Evolutionary conservation across 2,797 vertebrate species (phyloP).

Genomic region (Cirrhinus mrigala): DNA sequence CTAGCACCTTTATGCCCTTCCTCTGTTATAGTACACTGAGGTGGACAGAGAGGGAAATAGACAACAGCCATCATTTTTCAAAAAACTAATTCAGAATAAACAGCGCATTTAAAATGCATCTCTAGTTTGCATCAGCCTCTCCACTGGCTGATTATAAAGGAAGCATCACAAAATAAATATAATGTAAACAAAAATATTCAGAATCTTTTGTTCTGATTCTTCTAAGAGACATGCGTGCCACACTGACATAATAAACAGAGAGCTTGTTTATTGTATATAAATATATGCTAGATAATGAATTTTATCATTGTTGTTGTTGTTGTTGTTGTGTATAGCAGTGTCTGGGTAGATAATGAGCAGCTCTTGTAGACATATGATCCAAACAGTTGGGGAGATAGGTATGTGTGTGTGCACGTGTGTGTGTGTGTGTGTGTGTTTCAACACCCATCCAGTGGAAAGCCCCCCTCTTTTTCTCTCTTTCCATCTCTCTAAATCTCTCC

Average conservation of each 20-base stretch:
- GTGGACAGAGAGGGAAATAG: background rate
- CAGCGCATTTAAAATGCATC: background rate
- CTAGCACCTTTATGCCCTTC: conserved; percentile 33
- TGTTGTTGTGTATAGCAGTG: conserved; percentile 47
- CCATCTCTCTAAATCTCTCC: conserved; percentile 69
- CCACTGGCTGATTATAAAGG: background rate
- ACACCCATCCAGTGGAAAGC: conserved; percentile 43
- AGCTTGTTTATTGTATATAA: conserved; percentile 44
- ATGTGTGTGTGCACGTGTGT: background rate
- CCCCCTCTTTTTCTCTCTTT: conserved; percentile 54
- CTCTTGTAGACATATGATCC: conserved; percentile 46
- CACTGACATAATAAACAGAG: conserved; percentile 44
- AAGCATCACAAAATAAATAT: conserved; percentile 20
- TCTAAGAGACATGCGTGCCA: conserved; percentile 33
- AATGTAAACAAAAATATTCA: conserved; percentile 30
- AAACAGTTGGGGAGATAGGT: conserved; percentile 32
- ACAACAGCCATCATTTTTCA: background rate
- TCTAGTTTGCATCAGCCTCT: background rate
- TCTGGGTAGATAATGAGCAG: conserved; percentile 59
- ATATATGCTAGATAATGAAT: conserved; percentile 55
- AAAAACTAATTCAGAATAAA: background rate
- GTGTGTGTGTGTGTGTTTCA: conserved; percentile 14
- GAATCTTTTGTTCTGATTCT: conserved; percentile 39
- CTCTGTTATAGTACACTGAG: conserved; percentile 33
- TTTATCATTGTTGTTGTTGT: conserved; percentile 47